Evolutionary conservation across 2,888 invertebrate genomes (phyloP).

Genomic region (Sarcophaga variegata): DNA sequence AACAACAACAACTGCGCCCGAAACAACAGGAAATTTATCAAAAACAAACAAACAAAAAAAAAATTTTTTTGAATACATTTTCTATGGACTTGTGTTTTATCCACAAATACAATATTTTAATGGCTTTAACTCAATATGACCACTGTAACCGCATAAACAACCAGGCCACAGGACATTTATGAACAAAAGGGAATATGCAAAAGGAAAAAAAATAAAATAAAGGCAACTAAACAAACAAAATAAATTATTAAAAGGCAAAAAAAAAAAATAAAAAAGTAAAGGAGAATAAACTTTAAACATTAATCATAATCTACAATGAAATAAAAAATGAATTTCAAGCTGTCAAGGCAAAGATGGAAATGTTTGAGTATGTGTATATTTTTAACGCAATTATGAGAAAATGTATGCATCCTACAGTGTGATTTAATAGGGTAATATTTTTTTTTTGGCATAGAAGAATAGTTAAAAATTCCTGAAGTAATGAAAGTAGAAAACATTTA

Average conservation of each 20-base stretch:
- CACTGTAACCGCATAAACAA: slow-evolving; percentile 21
- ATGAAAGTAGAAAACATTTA: too few species aligned
- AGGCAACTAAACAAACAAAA: background rate
- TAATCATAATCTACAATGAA: slow-evolving; percentile 50
- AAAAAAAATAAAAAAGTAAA: too few species aligned
- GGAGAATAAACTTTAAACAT: slow-evolving; percentile 43
- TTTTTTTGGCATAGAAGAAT: too few species aligned
- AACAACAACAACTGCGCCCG: background rate
- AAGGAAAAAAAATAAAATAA: slow-evolving; percentile 2
- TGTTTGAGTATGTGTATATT: too few species aligned
- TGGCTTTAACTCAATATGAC: slow-evolving; percentile 35
- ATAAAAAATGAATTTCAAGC: slow-evolving; percentile 38
- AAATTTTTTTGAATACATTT: background rate
- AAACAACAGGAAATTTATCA: background rate
- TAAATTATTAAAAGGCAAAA: slow-evolving; percentile 22
- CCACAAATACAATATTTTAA: slow-evolving; percentile 20
- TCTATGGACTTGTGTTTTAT: background rate
- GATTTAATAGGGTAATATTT: too few species aligned
- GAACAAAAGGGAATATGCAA: background rate
- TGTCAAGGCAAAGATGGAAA: slow-evolving; percentile 44
- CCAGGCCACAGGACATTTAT: slow-evolving; percentile 12
- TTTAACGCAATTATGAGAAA: too few species aligned
- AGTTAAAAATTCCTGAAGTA: too few species aligned
- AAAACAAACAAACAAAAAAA: slow-evolving; percentile 10
- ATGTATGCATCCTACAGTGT: too few species aligned